These are phyloP conservation scores for Herpetotheres cachinnans DNA, from an alignment of 2,113 vertebrate genomes.

Conservation along the genomic window DNA sequence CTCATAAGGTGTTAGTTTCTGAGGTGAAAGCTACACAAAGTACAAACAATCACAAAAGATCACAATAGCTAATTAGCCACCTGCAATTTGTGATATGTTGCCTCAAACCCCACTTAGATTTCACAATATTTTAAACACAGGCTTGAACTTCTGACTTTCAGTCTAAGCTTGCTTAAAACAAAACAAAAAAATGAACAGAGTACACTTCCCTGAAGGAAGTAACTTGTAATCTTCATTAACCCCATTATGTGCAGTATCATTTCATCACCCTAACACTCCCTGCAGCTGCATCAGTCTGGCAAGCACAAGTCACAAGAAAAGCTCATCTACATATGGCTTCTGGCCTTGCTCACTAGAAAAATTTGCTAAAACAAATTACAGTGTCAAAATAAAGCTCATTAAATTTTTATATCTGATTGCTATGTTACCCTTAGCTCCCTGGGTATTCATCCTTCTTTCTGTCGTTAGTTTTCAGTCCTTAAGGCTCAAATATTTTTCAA, in stretches of 20 bases:
- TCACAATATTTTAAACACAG: background rate
- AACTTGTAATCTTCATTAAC: slow-evolving; percentile 63
- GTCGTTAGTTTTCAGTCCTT: background rate
- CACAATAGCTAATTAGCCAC: background rate
- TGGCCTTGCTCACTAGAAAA: slow-evolving; percentile 62
- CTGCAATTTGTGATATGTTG: background rate
- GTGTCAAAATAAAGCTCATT: slow-evolving; percentile 73
- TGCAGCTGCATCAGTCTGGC: slow-evolving; percentile 39
- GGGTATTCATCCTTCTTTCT: slow-evolving; percentile 24
- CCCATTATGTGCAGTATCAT: slow-evolving; percentile 59
- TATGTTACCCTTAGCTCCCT: slow-evolving; percentile 33
- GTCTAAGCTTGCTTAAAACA: slow-evolving; percentile 9
- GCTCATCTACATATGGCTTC: slow-evolving; percentile 70
- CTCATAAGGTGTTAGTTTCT: background rate
- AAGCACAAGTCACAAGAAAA: slow-evolving; percentile 40
- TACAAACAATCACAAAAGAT: background rate
- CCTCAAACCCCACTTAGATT: background rate
- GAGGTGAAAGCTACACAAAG: background rate
- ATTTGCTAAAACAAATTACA: slow-evolving; percentile 67
- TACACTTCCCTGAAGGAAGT: slow-evolving; percentile 42
- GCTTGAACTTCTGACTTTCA: slow-evolving; percentile 1
- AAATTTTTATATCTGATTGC: slow-evolving; percentile 67
- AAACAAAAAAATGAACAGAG: background rate
- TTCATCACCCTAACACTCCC: slow-evolving; percentile 63
- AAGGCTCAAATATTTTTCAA: slow-evolving; percentile 42